phyloP scores from a whole-genome alignment of 2,888 invertebrate genomes.

The Lacanobia wlatinum region DNA sequence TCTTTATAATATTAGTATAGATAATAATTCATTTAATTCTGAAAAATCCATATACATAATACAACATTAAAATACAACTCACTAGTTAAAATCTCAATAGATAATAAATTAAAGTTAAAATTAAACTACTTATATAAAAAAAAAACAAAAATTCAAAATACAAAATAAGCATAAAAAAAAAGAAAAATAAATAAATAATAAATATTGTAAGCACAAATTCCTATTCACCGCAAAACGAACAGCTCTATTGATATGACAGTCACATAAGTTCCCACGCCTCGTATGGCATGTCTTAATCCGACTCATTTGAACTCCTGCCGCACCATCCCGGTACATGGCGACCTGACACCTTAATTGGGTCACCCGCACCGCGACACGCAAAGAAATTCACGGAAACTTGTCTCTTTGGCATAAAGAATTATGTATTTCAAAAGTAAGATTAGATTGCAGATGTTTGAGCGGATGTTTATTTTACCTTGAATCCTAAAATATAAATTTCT shows the following conservation, averaged over 20 bases:
- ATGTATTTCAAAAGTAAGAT: slow-evolving; percentile 9
- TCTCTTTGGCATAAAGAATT: slow-evolving; percentile 15
- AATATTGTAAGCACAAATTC: neutral
- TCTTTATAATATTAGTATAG: too few species aligned
- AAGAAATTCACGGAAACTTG: slow-evolving; percentile 14
- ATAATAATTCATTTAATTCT: too few species aligned
- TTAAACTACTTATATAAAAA: too few species aligned
- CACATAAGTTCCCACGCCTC: neutral
- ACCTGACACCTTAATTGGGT: slow-evolving; percentile 48
- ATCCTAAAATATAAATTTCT: too few species aligned
- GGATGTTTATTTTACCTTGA: neutral
- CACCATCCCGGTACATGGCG: slow-evolving; percentile 8
- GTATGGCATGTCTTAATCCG: neutral
- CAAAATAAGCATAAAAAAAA: too few species aligned
- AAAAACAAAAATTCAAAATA: too few species aligned
- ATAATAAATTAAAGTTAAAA: too few species aligned
- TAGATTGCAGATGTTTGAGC: neutral
- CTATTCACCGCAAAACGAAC: neutral
- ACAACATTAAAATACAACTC: too few species aligned
- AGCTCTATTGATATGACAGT: neutral
- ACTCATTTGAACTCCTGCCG: slow-evolving; percentile 16
- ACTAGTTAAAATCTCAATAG: too few species aligned
- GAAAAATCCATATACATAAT: too few species aligned
- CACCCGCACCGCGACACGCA: slow-evolving; percentile 28
- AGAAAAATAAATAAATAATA: too few species aligned